Conservation (phyloP, 2,797 vertebrate species). For the Dendrocincla tyrannina region DNA sequence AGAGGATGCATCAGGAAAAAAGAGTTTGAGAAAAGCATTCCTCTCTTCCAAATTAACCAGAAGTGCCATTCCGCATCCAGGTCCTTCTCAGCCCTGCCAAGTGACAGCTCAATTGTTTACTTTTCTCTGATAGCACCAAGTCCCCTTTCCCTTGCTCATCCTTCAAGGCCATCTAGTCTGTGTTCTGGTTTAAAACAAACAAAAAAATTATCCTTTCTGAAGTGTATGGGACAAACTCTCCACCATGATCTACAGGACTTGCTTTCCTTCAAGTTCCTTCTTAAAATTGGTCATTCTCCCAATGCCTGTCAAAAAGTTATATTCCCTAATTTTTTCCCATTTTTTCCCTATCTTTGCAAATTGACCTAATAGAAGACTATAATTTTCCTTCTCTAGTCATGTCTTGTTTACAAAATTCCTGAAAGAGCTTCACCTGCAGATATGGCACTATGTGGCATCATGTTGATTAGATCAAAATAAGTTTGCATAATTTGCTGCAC, state of each 20-base stretch:
- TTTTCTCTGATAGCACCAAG: background rate
- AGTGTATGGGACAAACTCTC: background rate
- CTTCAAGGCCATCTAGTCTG: background rate
- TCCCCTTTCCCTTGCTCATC: background rate
- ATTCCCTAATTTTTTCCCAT: background rate
- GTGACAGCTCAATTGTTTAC: background rate
- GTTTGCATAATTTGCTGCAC: background rate
- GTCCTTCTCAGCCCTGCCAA: background rate
- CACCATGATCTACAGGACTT: background rate
- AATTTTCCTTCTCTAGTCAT: background rate
- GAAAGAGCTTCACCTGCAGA: background rate
- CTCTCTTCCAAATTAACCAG: background rate
- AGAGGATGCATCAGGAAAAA: background rate
- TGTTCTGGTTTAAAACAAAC: background rate
- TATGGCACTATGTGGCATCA: background rate
- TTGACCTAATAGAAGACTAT: background rate
- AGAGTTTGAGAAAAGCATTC: background rate
- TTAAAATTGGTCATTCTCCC: background rate
- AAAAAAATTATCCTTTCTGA: background rate
- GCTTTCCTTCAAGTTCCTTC: background rate
- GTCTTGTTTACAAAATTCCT: background rate
- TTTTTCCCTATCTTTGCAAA: background rate
- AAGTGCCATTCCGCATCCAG: background rate
- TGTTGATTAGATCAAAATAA: background rate
- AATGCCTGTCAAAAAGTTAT: background rate